Evolutionary conservation across 2,113 vertebrate genomes (phyloP).

Genomic region (Panthera tigris): DNA sequence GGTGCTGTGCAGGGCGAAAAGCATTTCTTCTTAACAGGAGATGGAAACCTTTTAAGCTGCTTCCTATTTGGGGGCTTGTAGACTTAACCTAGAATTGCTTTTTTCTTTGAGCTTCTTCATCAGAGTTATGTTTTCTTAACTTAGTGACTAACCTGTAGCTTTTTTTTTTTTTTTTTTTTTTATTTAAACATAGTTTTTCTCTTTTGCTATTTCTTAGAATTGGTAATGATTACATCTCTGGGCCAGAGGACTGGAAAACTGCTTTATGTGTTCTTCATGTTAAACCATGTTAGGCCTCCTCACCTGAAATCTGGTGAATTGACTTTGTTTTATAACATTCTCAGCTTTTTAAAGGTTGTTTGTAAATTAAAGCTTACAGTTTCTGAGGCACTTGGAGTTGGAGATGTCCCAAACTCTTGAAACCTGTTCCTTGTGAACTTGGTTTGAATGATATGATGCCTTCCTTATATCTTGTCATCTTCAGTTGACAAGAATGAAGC

Average conservation of each 20-base stretch:
- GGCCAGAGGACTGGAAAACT: not conserved
- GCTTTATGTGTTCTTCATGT: not conserved
- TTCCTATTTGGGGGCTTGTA: not conserved
- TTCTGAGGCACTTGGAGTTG: not conserved
- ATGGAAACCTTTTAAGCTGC: not conserved
- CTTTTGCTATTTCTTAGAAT: not conserved
- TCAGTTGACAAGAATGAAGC: not conserved
- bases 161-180: not conserved
- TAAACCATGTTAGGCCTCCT: not conserved
- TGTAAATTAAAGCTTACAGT: constrained; percentile 7
- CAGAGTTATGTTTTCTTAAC: constrained; percentile 36
- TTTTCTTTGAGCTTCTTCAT: constrained; percentile 33
- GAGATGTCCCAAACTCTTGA: not conserved
- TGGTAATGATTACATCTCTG: not conserved
- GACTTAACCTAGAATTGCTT: not conserved
- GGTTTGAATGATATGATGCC: not conserved
- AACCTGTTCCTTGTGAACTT: not conserved
- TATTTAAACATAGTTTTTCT: not conserved
- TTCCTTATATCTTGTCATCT: not conserved
- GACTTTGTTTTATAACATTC: not conserved
- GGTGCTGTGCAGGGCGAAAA: not conserved
- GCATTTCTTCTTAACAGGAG: not conserved
- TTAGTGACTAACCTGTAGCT: not conserved
- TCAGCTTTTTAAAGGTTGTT: not conserved
- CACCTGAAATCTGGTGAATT: not conserved